These are phyloP conservation scores for Catocala sponsa DNA, from an alignment of 2,888 invertebrate genomes.

Conservation along the genomic window DNA sequence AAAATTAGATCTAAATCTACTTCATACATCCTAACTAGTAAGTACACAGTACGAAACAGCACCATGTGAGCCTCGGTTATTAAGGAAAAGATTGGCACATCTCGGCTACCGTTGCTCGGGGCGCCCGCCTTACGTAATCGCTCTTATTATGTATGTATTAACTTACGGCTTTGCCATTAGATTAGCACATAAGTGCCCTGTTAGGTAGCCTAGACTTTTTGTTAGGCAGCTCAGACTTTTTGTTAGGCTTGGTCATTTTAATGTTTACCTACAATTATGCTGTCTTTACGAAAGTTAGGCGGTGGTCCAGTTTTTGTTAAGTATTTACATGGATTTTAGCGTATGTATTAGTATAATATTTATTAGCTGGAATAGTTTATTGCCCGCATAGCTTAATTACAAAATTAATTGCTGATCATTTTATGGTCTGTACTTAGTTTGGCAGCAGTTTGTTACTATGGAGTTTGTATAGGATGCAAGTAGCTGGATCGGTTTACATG, in stretches of 20 bases:
- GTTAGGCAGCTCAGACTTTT: conserved; percentile 19
- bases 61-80: conserved; percentile 61
- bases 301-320: background rate
- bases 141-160: conserved; percentile 84
- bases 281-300: conserved; percentile 19
- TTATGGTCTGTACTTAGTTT: too few relatives aligned
- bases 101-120: conserved; percentile 77
- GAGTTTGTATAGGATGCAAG: too few relatives aligned
- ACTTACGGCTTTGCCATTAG: conserved; percentile 61
- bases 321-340: too few relatives aligned
- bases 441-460: too few relatives aligned
- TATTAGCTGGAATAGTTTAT: too few relatives aligned
- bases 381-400: too few relatives aligned
- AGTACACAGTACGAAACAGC: background rate
- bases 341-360: too few relatives aligned
- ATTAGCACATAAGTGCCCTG: conserved; percentile 74
- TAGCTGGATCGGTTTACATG: too few relatives aligned
- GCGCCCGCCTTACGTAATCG: conserved; percentile 79
- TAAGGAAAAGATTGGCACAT: conserved; percentile 85
- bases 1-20: too few relatives aligned
- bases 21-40: too few relatives aligned
- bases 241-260: conserved; percentile 26
- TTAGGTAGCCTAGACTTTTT: conserved; percentile 53
- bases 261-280: conserved; percentile 35
- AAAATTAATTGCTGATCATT: too few relatives aligned